A percentile compares a stretch with the other conserved stretches of the same genome.
These are phyloP conservation scores for Odontomyia ornata DNA, from an alignment of 2,888 invertebrate genomes.

Conservation along the genomic window DNA sequence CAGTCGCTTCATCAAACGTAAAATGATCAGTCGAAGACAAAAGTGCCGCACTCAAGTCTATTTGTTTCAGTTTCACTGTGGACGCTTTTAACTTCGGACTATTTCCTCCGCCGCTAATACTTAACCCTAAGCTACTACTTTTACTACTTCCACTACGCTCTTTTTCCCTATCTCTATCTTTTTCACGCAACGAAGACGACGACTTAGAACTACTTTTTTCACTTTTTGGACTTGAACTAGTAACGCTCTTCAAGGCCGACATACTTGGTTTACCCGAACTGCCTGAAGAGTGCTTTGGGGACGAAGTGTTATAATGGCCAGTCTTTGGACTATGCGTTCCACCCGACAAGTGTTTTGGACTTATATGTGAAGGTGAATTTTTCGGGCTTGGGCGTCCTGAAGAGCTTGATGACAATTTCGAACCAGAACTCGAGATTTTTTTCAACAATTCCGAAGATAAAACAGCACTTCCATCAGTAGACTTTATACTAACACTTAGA, in stretches of 20 bases:
- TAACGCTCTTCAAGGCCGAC: conserved; percentile 84
- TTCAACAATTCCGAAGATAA: conserved; percentile 74
- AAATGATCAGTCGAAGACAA: conserved; percentile 39
- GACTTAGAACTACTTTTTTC: conserved; percentile 63
- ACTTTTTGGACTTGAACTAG: conserved; percentile 74
- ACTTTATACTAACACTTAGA: conserved; percentile 75
- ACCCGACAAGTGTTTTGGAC: conserved; percentile 75
- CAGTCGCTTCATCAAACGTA: conserved; percentile 49
- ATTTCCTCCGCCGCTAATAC: conserved; percentile 59
- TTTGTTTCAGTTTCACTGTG: conserved; percentile 72
- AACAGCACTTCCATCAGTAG: conserved; percentile 69
- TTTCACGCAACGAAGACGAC: conserved; percentile 27
- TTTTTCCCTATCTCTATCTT: conserved; percentile 34
- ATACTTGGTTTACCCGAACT: conserved; percentile 88
- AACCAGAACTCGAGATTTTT: conserved; percentile 77
- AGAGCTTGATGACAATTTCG: conserved; percentile 69
- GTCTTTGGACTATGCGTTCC: conserved; percentile 81
- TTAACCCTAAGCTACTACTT: conserved; percentile 48
- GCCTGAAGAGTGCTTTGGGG: conserved; percentile 79
- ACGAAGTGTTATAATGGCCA: conserved; percentile 74
- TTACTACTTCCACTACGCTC: conserved; percentile 31
- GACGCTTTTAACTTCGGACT: conserved; percentile 76
- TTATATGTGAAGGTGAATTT: conserved; percentile 78
- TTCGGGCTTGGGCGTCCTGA: conserved; percentile 73
- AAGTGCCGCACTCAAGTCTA: conserved; percentile 68